Evolutionary conservation across 1,140 invertebrate species (phyloP).

Genomic region (Triops cancriformis): DNA sequence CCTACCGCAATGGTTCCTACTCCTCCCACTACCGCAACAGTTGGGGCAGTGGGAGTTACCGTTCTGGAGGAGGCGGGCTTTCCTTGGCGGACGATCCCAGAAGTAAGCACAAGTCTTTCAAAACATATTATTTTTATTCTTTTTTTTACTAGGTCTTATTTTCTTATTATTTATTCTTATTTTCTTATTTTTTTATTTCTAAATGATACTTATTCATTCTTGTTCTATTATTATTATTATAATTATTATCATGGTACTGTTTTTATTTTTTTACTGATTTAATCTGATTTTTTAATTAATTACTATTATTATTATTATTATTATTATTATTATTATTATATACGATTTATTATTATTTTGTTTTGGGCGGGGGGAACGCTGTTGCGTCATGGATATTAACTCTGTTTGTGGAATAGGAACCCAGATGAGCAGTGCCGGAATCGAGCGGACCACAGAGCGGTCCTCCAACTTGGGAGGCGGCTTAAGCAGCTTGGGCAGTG

Average conservation of each 20-base stretch:
- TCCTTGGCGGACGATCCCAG: constrained; percentile 26
- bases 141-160: constrained; percentile 32
- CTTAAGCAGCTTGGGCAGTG: background rate
- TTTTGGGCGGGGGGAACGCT: too few species aligned
- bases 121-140: constrained; percentile 33
- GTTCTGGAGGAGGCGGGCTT: constrained; percentile 30
- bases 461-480: constrained; percentile 14
- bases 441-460: constrained; percentile 30
- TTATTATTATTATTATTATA: too few species aligned
- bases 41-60: constrained; percentile 34
- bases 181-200: too few species aligned
- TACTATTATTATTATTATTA: too few species aligned
- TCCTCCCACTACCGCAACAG: constrained; percentile 35
- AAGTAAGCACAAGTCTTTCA: constrained; percentile 22
- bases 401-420: background rate
- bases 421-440: background rate
- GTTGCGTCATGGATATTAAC: too few species aligned
- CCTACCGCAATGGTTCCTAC: background rate
- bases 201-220: too few species aligned
- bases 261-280: too few species aligned
- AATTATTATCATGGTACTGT: too few species aligned
- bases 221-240: too few species aligned
- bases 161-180: constrained; percentile 25
- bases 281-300: too few species aligned
- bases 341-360: too few species aligned